Evolutionary conservation across 1,140 invertebrate species (phyloP).

Genomic region (Sweltsa coloradensis): DNA sequence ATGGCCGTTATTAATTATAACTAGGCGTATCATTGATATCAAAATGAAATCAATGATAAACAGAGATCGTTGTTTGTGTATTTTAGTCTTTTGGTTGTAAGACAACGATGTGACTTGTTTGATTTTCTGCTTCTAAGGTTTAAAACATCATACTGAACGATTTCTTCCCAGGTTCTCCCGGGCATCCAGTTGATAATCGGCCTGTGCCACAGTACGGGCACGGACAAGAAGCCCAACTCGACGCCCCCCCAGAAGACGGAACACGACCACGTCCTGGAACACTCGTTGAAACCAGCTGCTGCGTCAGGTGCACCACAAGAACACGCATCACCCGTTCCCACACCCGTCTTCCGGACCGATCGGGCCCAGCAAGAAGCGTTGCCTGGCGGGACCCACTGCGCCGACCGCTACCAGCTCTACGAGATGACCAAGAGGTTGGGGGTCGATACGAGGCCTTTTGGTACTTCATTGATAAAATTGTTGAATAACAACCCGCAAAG

Average conservation of each 20-base stretch:
- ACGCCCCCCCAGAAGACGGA: slow-evolving; percentile 50
- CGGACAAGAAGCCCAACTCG: slow-evolving; percentile 38
- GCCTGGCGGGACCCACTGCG: slow-evolving; percentile 83
- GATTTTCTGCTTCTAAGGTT: too few species aligned
- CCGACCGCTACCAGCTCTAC: slow-evolving; percentile 71
- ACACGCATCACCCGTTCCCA: slow-evolving; percentile 86
- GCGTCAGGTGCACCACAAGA: slow-evolving; percentile 81
- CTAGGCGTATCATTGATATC: too few species aligned
- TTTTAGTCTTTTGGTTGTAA: too few species aligned
- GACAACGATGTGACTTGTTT: too few species aligned
- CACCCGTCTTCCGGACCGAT: slow-evolving; percentile 87
- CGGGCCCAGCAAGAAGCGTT: slow-evolving; percentile 77
- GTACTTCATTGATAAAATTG: too few species aligned
- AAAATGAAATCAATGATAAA: too few species aligned
- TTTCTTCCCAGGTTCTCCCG: slow-evolving; percentile 59
- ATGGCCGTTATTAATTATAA: too few species aligned
- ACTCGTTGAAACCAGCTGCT: slow-evolving; percentile 89
- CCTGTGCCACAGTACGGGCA: slow-evolving; percentile 56
- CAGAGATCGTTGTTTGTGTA: too few species aligned
- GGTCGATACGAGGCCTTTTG: too few species aligned
- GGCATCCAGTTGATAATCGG: slow-evolving; percentile 79
- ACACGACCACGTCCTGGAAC: slow-evolving; percentile 91
- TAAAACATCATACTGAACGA: too few species aligned
- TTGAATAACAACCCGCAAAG: too few species aligned
- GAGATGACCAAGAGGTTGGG: slow-evolving; percentile 67